Base-by-base conservation (phyloP, 2,888 invertebrate species). In the Dryobota labecula region DNA sequence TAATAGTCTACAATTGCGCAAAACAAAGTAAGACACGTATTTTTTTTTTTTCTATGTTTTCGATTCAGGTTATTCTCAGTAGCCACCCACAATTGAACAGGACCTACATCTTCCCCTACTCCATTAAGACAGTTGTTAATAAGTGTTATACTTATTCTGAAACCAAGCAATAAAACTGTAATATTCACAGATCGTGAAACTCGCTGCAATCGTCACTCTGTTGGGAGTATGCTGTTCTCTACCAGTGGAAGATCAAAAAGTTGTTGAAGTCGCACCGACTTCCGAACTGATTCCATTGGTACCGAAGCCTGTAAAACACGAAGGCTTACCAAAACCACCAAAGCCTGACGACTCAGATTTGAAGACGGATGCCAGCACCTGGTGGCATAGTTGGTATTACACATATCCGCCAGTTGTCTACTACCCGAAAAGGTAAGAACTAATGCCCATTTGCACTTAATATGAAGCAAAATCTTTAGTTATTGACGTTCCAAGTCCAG, bases 361-460 rank as follows among this genome's bases (percentile, higher is more conserved):
- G 66, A 71, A 79, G n/a, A 38, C 83, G 0, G 82, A 84, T 30
- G 69, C 82, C 8, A 79, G 61, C 41, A 43, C 43, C 41, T 84
- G 83, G 83, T 82, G 63, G 72, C 60, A 74, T 57, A 67, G 49
- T 15, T 79, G 70, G 66, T 70, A 65, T 3, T 38, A 69, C 27
- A 1, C 63, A 2, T 65, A 73, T 30, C 83, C 83, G 5, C 11
- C 0, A 33, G n/a, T 61, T 11, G 2, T 54, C 33, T 74, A 70
- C 51, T 58, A 80, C 36, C 20, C 36, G 4, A 30, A 62, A 1
- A 38, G 36, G 80, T 80, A 76, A 62, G 63, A 63, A 65, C 0
- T 33, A 11, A 18, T 30, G 3, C 6, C 13, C 27, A 2, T 33
- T 43, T 18, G n/a, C 45, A 61, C 1, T 60, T 20, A 20, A 30